Conservation (phyloP, 2,888 invertebrate genomes). For the Apantesis nais region DNA sequence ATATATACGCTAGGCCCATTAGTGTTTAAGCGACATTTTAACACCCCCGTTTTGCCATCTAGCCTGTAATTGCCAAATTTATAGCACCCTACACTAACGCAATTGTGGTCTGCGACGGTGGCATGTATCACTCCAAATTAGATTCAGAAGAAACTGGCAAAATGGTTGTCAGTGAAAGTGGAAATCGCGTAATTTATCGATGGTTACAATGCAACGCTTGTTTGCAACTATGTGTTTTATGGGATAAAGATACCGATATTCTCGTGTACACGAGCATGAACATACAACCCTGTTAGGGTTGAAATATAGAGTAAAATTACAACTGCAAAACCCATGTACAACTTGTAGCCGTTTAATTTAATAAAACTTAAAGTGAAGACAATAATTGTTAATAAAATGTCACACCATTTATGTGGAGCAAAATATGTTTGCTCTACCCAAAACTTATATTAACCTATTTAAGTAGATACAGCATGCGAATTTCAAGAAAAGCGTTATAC, state of each 20-base stretch:
- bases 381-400: neutral
- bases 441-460: no score
- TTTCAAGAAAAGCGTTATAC: no score
- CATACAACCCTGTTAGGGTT: neutral
- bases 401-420: no score
- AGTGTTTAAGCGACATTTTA: conserved; percentile 64
- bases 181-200: conserved; percentile 57
- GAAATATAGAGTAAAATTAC: neutral
- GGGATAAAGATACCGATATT: conserved; percentile 24
- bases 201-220: conserved; percentile 39
- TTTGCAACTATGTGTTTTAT: conserved; percentile 50
- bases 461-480: no score
- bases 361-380: neutral
- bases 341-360: neutral
- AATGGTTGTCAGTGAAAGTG: conserved; percentile 69
- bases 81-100: conserved; percentile 79
- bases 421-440: no score
- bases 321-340: neutral
- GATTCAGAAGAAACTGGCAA: conserved; percentile 71
- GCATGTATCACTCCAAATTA: conserved; percentile 83
- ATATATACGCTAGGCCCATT: neutral
- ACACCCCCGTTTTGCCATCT: conserved; percentile 67
- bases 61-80: conserved; percentile 82
- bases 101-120: conserved; percentile 76
- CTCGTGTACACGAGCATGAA: neutral